These are phyloP conservation scores for Myiagra hebetior DNA, from an alignment of 2,113 vertebrate genomes.

Conservation along the genomic window DNA sequence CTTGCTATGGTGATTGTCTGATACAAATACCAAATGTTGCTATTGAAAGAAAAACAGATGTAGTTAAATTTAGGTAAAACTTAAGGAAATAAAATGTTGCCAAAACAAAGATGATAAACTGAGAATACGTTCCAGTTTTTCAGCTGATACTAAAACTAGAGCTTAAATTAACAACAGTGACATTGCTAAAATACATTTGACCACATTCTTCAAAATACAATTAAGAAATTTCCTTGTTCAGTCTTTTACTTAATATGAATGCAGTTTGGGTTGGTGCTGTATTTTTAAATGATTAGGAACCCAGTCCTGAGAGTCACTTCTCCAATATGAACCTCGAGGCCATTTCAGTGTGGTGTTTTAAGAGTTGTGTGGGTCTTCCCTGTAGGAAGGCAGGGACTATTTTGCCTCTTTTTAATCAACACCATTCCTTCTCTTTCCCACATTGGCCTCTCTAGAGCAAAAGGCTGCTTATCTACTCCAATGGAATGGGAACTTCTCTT, in stretches of 20 bases:
- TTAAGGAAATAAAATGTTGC: neutral
- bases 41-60: neutral
- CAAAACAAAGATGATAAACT: neutral
- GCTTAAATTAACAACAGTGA: neutral
- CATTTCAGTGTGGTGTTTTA: neutral
- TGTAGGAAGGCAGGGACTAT: neutral
- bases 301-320: neutral
- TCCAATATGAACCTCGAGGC: neutral
- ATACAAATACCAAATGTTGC: neutral
- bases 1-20: neutral
- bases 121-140: neutral
- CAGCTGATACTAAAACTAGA: neutral
- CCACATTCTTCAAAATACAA: neutral
- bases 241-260: neutral
- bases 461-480: neutral
- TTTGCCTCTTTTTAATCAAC: neutral
- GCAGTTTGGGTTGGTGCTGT: neutral
- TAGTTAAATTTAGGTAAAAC: neutral
- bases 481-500: neutral
- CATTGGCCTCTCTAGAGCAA: neutral
- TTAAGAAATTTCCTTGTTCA: neutral
- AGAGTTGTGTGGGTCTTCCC: neutral
- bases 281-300: neutral
- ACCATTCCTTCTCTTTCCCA: neutral
- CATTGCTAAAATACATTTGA: neutral